These are phyloP conservation scores for Vulpes ferrilata DNA, from an alignment of 2,113 vertebrate genomes.

Conservation along the genomic window DNA sequence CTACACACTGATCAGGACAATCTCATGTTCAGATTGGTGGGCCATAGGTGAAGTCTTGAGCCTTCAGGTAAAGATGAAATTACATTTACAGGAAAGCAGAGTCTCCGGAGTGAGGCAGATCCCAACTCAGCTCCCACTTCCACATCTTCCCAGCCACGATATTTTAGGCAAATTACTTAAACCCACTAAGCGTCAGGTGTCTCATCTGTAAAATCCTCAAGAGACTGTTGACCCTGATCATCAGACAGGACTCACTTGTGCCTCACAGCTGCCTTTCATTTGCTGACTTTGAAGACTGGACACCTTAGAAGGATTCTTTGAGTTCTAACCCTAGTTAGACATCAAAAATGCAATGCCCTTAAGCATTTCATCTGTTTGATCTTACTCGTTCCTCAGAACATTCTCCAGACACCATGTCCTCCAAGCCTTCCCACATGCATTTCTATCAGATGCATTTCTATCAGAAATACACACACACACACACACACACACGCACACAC, in stretches of 20 bases:
- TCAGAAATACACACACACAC: not conserved
- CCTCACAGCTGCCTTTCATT: not conserved
- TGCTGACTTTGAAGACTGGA: not conserved
- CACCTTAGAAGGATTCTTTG: not conserved
- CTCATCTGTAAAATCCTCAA: not conserved
- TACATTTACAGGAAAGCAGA: accelerated
- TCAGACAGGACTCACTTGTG: not conserved
- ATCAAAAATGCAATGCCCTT: not conserved
- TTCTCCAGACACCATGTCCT: not conserved
- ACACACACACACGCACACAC: not conserved
- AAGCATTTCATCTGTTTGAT: not conserved
- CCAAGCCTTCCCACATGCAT: not conserved
- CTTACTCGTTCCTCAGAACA: not conserved
- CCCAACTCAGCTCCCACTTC: not conserved
- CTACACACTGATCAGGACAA: not conserved
- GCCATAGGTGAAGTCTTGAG: not conserved
- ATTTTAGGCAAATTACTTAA: not conserved
- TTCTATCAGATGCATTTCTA: not conserved
- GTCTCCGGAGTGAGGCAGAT: not conserved
- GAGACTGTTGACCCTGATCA: not conserved
- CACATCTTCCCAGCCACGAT: not conserved
- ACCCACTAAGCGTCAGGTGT: not conserved
- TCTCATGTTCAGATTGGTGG: not conserved
- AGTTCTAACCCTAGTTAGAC: not conserved
- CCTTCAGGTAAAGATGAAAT: not conserved